These are phyloP conservation scores for Eueides isabella DNA, from an alignment of 1,140 invertebrate genomes.

Conservation along the genomic window DNA sequence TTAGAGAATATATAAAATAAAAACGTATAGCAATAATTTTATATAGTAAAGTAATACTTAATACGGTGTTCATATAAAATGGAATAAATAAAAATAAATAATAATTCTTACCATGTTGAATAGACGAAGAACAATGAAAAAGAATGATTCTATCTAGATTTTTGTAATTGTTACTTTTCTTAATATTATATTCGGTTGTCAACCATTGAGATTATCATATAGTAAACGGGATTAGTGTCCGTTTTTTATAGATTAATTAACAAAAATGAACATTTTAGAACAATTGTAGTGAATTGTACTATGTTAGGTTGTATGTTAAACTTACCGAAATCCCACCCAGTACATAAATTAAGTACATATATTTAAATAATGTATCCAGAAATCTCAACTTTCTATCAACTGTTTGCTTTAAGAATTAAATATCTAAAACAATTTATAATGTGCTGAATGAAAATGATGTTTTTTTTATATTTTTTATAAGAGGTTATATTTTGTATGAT, in stretches of 20 bases:
- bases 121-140: not conserved
- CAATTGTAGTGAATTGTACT: conserved; percentile 5
- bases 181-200: not conserved
- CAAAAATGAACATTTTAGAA: conserved; percentile 4
- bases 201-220: not conserved
- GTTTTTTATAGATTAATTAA: not conserved
- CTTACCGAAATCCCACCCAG: conserved; percentile 2
- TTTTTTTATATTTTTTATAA: not conserved
- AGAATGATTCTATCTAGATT: not conserved
- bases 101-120: not conserved
- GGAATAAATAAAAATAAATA: not conserved
- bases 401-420: not conserved
- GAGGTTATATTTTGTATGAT: not conserved
- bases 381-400: not conserved
- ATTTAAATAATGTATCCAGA: conserved; percentile 3
- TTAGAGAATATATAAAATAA: not conserved
- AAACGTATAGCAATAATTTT: conserved; percentile 5
- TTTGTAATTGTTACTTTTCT: not conserved
- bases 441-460: not conserved
- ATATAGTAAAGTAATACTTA: not conserved
- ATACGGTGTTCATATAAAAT: not conserved
- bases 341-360: conserved; percentile 14
- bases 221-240: not conserved
- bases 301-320: conserved; percentile 1
- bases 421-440: not conserved